Base-by-base conservation (phyloP, 2,113 vertebrate genomes). In the Nannobrachium achirus region DNA sequence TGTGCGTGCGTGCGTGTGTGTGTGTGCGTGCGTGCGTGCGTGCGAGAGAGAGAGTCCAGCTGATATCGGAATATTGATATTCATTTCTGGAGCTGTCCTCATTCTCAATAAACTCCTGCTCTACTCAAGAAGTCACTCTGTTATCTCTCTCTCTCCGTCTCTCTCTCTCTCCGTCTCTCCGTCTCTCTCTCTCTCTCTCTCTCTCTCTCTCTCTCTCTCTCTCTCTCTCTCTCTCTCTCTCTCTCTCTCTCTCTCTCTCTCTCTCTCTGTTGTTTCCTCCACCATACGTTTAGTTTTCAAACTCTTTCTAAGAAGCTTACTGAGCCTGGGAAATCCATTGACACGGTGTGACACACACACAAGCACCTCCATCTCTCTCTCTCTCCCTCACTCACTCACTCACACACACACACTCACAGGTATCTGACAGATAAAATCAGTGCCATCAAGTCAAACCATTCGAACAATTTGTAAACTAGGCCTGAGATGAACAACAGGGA, bases 401-500 rank as follows among this genome's bases (percentile, higher is more conserved):
- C 18, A 25, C 42, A 48, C 19, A 61, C 18, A 61, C 41, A 48
- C 42, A 61, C 16, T 13, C 41, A 60, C 14, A 14, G 72, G 63
- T 56, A 79, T 66, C 8, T 48, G 59, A 49, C 44, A 1, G 45
- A 51, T 61, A 73, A 49, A 65, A 72, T 86, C 76, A 79, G 81
- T 80, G 75, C 62, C 66, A 66, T 86, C 83, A 76, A 80, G 78
- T 81, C 72, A 63, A 71, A 62, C 42, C 53, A 85, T 85, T 42
- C 61, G 69, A 85, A 63, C 59, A 75, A 79, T 76, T 63, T 61
- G 13, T 56, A 16, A 56, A 48, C 67, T 49, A 77, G 59, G 20
- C 60, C 48, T 51, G 65, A 59, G 50, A 68, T 25, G 42, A 59
- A 46, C 20, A 57, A 51, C 8, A 40, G n/a, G n/a, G n/a, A n/a